Evolutionary conservation across 1,140 invertebrate genomes (phyloP).

Genomic region (Tetramorium simillimum): DNA sequence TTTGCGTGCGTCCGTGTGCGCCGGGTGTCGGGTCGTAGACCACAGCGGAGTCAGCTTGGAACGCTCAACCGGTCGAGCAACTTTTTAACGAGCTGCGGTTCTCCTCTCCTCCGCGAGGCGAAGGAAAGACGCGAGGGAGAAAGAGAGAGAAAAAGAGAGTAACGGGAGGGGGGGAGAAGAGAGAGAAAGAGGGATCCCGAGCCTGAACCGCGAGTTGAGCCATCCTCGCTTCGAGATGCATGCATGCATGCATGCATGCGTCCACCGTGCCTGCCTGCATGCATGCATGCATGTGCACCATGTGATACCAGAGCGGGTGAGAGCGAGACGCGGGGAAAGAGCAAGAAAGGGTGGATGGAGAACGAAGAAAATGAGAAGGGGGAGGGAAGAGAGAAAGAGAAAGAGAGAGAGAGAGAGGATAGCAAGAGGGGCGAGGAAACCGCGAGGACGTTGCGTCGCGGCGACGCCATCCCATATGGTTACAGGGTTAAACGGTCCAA

Average conservation of each 20-base stretch:
- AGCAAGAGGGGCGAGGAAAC: slow-evolving; percentile 37
- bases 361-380: not conserved
- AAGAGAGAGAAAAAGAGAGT: not conserved
- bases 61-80: slow-evolving; percentile 85
- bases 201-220: slow-evolving; percentile 79
- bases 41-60: slow-evolving; percentile 82
- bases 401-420: slow-evolving; percentile 21
- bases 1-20: slow-evolving; percentile 75
- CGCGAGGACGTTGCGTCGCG: slow-evolving; percentile 57
- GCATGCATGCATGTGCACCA: slow-evolving; percentile 76
- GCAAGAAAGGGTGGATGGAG: not conserved
- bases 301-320: slow-evolving; percentile 75
- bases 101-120: slow-evolving; percentile 72
- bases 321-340: slow-evolving; percentile 31
- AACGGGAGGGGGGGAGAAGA: not conserved
- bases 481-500: slow-evolving; percentile 69
- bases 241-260: slow-evolving; percentile 62
- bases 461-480: slow-evolving; percentile 59
- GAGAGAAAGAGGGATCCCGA: slow-evolving; percentile 60
- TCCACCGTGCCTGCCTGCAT: slow-evolving; percentile 60
- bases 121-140: slow-evolving; percentile 71
- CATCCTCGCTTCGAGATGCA: slow-evolving; percentile 77
- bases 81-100: slow-evolving; percentile 85
- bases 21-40: slow-evolving; percentile 85
- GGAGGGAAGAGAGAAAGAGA: not conserved